A percentile compares a stretch with the other conserved stretches of the same genome.
phyloP scores from a whole-genome alignment of 2,888 invertebrate genomes.

The Leptura quadrifasciata region DNA sequence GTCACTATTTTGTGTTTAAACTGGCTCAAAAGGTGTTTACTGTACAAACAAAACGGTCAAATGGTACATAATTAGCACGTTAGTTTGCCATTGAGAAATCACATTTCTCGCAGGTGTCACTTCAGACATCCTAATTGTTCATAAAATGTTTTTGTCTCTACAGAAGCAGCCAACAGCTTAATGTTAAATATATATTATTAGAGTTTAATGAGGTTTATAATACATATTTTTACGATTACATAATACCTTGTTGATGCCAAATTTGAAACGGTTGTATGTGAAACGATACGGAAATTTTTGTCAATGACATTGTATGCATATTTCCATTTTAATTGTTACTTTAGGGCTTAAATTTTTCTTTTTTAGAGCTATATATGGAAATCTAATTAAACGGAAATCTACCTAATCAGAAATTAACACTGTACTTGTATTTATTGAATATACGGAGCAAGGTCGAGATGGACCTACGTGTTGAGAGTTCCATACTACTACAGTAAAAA shows the following conservation, averaged over 20 bases:
- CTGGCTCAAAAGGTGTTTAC: constrained; percentile 72
- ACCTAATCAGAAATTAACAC: too few species aligned
- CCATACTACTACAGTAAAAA: too few species aligned
- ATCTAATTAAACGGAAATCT: too few species aligned
- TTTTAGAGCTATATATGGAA: too few species aligned
- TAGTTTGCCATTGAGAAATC: constrained; percentile 58
- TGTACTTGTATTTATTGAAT: too few species aligned
- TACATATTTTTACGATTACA: constrained; percentile 23
- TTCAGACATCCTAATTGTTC: constrained; percentile 35
- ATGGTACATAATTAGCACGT: constrained; percentile 68
- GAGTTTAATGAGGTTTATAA: constrained; percentile 20
- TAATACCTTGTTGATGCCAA: constrained; percentile 30
- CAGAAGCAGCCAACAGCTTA: constrained; percentile 18
- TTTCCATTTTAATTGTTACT: neutral
- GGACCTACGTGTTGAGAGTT: too few species aligned
- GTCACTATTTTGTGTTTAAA: constrained; percentile 66
- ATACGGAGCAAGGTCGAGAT: too few species aligned
- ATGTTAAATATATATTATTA: constrained; percentile 23
- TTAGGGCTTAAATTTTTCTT: too few species aligned
- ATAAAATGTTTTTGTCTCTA: constrained; percentile 31
- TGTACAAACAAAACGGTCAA: constrained; percentile 70
- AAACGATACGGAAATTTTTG: constrained; percentile 9
- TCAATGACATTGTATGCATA: constrained; percentile 1
- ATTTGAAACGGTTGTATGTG: constrained; percentile 4
- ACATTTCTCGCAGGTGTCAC: constrained; percentile 41